These are phyloP conservation scores for Charadrius vociferus DNA, from an alignment of 2,113 vertebrate species.

Conservation along the genomic window DNA sequence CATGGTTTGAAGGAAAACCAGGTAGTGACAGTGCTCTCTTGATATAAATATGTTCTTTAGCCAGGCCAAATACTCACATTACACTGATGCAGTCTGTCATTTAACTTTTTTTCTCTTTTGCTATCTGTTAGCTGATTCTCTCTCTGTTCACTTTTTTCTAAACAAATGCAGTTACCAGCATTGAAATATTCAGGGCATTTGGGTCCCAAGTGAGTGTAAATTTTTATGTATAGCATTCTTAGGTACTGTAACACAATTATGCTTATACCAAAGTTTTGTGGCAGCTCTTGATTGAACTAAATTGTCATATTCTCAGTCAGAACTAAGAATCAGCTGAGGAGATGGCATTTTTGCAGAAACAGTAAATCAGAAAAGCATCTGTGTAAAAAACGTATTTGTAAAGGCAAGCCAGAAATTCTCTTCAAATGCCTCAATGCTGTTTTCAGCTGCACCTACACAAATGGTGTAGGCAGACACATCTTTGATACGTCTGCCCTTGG, in stretches of 20 bases:
- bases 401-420: not conserved
- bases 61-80: not conserved
- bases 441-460: not conserved
- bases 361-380: not conserved
- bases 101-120: not conserved
- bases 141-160: not conserved
- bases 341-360: not conserved
- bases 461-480: not conserved
- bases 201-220: not conserved
- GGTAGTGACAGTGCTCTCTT: not conserved
- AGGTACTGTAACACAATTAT: not conserved
- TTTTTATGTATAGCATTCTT: not conserved
- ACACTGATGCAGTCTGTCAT: not conserved
- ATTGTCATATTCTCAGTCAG: not conserved
- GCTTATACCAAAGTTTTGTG: not conserved
- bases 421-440: not conserved
- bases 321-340: not conserved
- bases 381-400: not conserved
- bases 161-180: not conserved
- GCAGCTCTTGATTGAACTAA: not conserved
- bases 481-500: not conserved
- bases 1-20: not conserved
- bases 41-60: not conserved
- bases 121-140: not conserved
- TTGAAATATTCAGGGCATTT: slow-evolving; percentile 5